Conservation (phyloP, 2,888 invertebrate genomes). For the Dasysyrphus tricinctus region DNA sequence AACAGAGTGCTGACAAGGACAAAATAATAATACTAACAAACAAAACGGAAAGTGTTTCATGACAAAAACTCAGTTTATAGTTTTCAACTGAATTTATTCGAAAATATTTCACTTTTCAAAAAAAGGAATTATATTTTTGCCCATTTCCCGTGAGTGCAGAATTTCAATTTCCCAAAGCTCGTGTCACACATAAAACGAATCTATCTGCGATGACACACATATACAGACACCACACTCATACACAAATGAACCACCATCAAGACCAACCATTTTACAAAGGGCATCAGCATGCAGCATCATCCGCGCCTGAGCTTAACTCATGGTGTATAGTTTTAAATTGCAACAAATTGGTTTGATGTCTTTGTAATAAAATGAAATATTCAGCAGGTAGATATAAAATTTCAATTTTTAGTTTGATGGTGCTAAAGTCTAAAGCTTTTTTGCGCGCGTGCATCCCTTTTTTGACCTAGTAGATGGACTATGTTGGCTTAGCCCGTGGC, state of each 20-base stretch:
- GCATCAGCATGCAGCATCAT: not conserved
- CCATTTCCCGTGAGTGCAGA: conserved; percentile 51
- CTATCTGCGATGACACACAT: not conserved
- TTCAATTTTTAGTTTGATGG: conserved; percentile 54
- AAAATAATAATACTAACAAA: conserved; percentile 23
- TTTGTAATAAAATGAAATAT: conserved; percentile 55
- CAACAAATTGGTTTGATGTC: conserved; percentile 73
- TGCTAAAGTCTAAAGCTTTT: conserved; percentile 16
- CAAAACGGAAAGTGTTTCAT: conserved; percentile 44
- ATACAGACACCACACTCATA: not conserved
- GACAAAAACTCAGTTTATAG: conserved; percentile 36
- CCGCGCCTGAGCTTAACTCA: conserved; percentile 1
- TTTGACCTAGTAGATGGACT: conserved; percentile 14
- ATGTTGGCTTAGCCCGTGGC: conserved; percentile 30
- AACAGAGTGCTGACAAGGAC: conserved; percentile 3
- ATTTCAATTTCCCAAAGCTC: conserved; percentile 65
- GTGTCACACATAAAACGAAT: conserved; percentile 20
- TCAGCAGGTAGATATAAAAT: conserved; percentile 55
- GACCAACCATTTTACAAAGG: conserved; percentile 15
- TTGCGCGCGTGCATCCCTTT: conserved; percentile 24
- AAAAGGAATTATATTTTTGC: conserved; percentile 50
- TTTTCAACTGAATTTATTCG: conserved; percentile 37
- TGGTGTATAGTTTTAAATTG: conserved; percentile 55
- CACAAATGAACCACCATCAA: not conserved
- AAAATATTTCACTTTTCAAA: conserved; percentile 53